Evolutionary conservation across 1,140 invertebrate genomes (phyloP), one percentile per base, ranked within the genome.

Genomic region (Drosophila funebris): DNA sequence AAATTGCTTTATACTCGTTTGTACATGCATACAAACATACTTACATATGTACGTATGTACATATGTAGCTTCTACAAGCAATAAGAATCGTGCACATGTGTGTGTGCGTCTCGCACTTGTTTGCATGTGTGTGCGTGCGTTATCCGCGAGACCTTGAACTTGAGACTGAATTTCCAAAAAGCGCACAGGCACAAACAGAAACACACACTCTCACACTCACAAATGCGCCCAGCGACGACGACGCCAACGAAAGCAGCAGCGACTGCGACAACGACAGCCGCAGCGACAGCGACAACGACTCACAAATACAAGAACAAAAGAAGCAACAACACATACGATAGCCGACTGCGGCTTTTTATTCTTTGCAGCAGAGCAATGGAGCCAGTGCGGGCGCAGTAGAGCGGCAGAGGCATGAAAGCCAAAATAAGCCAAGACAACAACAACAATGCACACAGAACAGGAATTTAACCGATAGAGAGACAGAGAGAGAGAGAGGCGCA

Each of bases 151-250:
- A 91, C 90, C 90, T 91, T 91, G 90, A 91, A 91, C 90, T 91
- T 91, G 90, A 91, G 90, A 91, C 90, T 90, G 90, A 91, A 91
- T 91, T 91, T 91, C 90, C 90, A 91, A 91, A 91, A 91, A 88
- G 83, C 83, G 73, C 54, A 89, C 79, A 66, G 43, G 48, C 71
- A 68, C 75, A 73, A 53, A 63, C 29, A 73, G 39, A 63, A 24
- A 46, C 20, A 54, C 57, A 60, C 53, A 66, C 18, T 41, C 20
- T 37, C 53, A 52, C 16, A 41, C 57, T 68, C 37, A 68, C 50
- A 67, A 58, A 41, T 66, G 69, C 41, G 58, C 39, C 66, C 64
- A 68, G 56, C 56, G 43, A 41, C 18, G 53, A 7, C 39, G 43
- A 14, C 57, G 39, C n/a, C n/a, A n/a, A 14, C 20, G 14, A 22